Percentiles rank a stretch among this genome's conserved stretches.
phyloP scores from a whole-genome alignment of 2,888 invertebrate species.

The Eubasilissa splendida region DNA sequence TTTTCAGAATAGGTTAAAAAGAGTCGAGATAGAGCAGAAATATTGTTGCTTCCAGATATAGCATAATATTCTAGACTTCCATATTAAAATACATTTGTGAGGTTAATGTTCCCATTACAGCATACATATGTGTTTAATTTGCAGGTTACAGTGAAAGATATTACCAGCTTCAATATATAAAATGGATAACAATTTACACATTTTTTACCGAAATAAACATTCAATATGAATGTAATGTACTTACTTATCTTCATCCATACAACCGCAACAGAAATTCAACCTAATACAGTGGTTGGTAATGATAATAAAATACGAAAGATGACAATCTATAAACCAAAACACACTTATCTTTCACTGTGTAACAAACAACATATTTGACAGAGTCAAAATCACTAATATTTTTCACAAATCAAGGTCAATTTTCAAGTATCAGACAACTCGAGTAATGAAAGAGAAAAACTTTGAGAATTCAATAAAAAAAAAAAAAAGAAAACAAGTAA shows the following conservation, averaged over 20 bases:
- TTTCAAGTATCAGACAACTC: neutral
- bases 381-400: slow-evolving; percentile 8
- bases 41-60: too few relatives aligned
- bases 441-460: slow-evolving; percentile 13
- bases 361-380: slow-evolving; percentile 28
- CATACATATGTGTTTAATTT: too few relatives aligned
- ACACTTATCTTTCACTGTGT: slow-evolving; percentile 22
- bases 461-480: neutral
- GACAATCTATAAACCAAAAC: neutral
- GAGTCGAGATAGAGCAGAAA: too few relatives aligned
- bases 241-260: slow-evolving; percentile 61
- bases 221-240: slow-evolving; percentile 40
- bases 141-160: too few relatives aligned
- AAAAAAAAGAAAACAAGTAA: neutral
- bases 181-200: too few relatives aligned
- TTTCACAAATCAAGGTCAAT: slow-evolving; percentile 18
- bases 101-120: too few relatives aligned
- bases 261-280: slow-evolving; percentile 41
- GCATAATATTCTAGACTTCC: too few relatives aligned
- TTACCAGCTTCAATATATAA: too few relatives aligned
- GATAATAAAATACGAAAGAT: slow-evolving; percentile 8
- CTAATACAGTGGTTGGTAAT: slow-evolving; percentile 18
- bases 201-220: too few relatives aligned
- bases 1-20: too few relatives aligned
- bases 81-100: too few relatives aligned